These are phyloP conservation scores for Lasiurus borealis DNA, from an alignment of 2,113 vertebrate genomes.

Conservation along the genomic window DNA sequence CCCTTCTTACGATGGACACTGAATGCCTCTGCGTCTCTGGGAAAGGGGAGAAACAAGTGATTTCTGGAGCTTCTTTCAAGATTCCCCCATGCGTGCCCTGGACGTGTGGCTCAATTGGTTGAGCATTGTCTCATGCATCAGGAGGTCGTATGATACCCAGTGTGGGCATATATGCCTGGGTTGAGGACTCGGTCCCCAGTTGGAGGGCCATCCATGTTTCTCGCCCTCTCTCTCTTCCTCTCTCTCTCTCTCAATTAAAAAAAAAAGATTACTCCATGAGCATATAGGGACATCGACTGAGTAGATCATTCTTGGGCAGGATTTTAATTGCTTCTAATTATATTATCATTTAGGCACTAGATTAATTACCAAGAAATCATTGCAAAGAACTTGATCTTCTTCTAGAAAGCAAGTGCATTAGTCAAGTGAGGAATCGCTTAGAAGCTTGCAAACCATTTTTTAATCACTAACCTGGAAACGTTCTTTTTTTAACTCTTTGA, in stretches of 20 bases:
- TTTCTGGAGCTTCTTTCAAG: slow-evolving; percentile 56
- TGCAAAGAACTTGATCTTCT: slow-evolving; percentile 69
- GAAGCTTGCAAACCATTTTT: slow-evolving; percentile 11
- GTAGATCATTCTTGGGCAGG: slow-evolving; percentile 64
- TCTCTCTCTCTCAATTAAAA: too few species aligned
- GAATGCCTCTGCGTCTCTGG: background rate
- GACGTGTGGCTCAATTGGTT: too few species aligned
- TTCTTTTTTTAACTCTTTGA: slow-evolving; percentile 29
- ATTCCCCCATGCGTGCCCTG: background rate
- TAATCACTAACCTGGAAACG: background rate
- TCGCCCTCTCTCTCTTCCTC: too few species aligned
- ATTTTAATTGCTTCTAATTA: slow-evolving; percentile 83
- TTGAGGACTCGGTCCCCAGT: too few species aligned
- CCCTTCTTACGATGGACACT: background rate
- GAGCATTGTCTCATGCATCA: too few species aligned
- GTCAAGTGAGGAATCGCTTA: slow-evolving; percentile 23
- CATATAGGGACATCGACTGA: slow-evolving; percentile 49
- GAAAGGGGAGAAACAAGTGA: slow-evolving; percentile 42
- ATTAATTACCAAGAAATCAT: slow-evolving; percentile 82
- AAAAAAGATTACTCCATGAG: background rate
- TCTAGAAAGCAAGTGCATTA: slow-evolving; percentile 61
- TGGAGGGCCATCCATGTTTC: too few species aligned
- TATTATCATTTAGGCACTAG: slow-evolving; percentile 78
- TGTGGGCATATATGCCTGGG: too few species aligned
- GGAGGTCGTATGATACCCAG: too few species aligned